phyloP scores from a whole-genome alignment of 1,140 invertebrate genomes.

The Lordiphosa clarofinis region DNA sequence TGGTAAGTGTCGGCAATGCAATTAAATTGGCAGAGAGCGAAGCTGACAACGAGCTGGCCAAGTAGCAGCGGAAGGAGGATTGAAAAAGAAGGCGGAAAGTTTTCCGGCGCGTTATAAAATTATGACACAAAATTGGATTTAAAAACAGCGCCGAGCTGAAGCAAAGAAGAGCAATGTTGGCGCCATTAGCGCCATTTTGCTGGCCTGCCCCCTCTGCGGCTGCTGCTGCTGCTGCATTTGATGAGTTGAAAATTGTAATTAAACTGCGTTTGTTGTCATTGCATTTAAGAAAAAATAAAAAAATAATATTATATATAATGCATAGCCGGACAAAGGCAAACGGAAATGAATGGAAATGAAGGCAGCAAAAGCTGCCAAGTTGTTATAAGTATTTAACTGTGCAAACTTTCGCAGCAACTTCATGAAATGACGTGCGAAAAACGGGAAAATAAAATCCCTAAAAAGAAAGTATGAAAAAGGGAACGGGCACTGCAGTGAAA shows the following conservation, averaged over 20 bases:
- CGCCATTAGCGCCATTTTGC: conserved; percentile 62
- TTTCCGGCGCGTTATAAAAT: conserved; percentile 59
- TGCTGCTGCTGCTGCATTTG: conserved; percentile 58
- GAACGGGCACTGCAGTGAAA: conserved; percentile 23
- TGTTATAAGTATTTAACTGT: conserved; percentile 58
- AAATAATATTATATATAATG: conserved; percentile 69
- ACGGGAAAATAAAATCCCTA: conserved; percentile 27
- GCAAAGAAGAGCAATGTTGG: conserved; percentile 19
- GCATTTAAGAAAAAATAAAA: conserved; percentile 45
- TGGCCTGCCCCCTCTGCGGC: conserved; percentile 18
- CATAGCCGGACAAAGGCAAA: conserved; percentile 44
- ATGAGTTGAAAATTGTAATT: conserved; percentile 77
- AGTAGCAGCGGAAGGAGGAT: background rate
- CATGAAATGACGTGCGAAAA: conserved; percentile 68
- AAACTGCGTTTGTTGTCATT: conserved; percentile 77
- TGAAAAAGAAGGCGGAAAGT: background rate
- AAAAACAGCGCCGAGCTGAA: conserved; percentile 39
- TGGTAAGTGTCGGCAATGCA: conserved; percentile 73
- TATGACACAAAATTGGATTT: conserved; percentile 73
- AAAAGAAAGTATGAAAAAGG: conserved; percentile 8
- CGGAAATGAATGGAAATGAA: conserved; percentile 69
- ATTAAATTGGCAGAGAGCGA: conserved; percentile 58
- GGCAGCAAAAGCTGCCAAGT: conserved; percentile 21
- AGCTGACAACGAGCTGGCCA: conserved; percentile 13
- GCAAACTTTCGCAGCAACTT: conserved; percentile 62